Conservation (phyloP, 2,888 invertebrate genomes). For the Drosophila monieri region DNA sequence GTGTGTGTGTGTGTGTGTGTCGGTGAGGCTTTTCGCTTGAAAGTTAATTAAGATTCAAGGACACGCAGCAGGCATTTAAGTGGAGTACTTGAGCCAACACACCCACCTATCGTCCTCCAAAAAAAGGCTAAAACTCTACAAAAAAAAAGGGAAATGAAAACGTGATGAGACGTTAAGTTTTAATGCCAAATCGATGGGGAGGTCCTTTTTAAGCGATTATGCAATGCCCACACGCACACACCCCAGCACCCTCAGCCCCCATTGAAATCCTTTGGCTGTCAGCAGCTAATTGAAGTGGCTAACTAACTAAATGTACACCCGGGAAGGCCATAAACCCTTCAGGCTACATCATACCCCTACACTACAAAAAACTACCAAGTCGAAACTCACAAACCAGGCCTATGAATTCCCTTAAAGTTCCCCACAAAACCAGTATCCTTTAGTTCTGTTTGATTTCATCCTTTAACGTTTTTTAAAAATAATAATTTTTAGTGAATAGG, state of each 20-base stretch:
- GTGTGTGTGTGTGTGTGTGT: constrained; percentile 8
- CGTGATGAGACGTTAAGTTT: constrained; percentile 3
- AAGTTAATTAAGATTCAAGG: constrained; percentile 71
- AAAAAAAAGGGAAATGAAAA: background rate
- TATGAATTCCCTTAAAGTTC: background rate
- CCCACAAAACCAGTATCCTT: no score
- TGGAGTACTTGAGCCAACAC: background rate
- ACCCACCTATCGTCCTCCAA: background rate
- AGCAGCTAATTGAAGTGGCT: constrained; percentile 54
- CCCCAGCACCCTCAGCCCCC: constrained; percentile 11
- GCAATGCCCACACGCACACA: constrained; percentile 46
- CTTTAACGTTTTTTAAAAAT: no score
- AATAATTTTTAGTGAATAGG: no score
- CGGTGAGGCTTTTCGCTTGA: constrained; percentile 32
- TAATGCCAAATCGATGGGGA: constrained; percentile 29
- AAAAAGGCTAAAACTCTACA: background rate
- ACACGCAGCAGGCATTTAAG: constrained; percentile 43
- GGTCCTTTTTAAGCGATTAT: constrained; percentile 46
- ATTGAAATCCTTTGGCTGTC: constrained; percentile 31
- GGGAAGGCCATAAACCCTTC: constrained; percentile 45
- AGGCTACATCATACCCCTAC: constrained; percentile 4
- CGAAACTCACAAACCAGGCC: background rate
- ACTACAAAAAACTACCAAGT: background rate
- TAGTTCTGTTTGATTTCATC: no score
- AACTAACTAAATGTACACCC: constrained; percentile 61